Conservation (phyloP, 2,113 vertebrate genomes). For the Phylloscopus trochiloides region DNA sequence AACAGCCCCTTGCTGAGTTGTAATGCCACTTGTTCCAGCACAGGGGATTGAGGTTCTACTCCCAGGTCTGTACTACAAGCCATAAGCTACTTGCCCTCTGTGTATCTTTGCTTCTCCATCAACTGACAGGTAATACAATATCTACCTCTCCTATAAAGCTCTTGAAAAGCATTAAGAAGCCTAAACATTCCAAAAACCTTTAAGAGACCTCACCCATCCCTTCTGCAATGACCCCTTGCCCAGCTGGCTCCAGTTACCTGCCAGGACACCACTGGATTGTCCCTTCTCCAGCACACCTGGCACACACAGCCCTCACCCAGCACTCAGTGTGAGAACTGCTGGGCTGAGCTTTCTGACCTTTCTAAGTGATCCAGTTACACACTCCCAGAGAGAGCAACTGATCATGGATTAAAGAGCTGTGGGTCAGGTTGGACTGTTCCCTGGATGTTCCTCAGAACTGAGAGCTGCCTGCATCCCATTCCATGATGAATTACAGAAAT, state of each 20-base stretch:
- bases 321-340: rapidly evolving
- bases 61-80: background rate
- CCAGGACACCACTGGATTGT: background rate
- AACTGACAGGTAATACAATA: background rate
- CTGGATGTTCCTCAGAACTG: background rate
- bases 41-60: background rate
- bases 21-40: background rate
- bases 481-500: background rate
- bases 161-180: background rate
- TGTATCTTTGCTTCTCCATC: background rate
- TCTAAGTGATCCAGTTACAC: background rate
- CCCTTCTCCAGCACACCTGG: background rate
- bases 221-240: background rate
- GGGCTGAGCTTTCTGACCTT: background rate
- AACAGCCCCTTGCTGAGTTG: background rate
- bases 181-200: background rate
- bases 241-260: background rate
- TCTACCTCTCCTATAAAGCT: background rate
- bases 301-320: background rate
- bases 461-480: background rate
- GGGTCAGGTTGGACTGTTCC: background rate
- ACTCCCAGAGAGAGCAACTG: background rate
- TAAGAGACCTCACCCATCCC: background rate
- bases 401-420: background rate
- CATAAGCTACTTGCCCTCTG: background rate